Conservation (phyloP, 2,113 vertebrate species). For the Carettochelys insculpta region DNA sequence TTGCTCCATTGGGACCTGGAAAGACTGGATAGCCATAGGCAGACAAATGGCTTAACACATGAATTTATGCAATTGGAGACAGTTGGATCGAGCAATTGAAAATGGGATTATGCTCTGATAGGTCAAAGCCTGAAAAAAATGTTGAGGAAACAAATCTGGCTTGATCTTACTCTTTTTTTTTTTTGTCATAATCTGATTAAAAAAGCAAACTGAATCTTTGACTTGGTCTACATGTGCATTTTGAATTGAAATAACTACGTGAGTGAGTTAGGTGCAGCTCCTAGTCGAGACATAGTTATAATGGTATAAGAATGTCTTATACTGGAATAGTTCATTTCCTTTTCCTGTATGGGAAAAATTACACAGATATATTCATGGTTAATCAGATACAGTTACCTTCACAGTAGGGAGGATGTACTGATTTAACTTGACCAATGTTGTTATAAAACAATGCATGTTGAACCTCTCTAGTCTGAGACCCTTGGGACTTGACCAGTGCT, state of each 20-base stretch:
- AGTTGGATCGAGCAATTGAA: conserved; percentile 3
- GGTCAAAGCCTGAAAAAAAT: neutral
- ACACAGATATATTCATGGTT: neutral
- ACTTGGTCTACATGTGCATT: neutral
- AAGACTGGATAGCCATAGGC: neutral
- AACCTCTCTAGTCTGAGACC: no score
- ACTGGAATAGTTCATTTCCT: neutral
- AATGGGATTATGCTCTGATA: conserved; percentile 18
- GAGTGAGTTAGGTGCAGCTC: fast-evolving
- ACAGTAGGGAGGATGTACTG: fast-evolving
- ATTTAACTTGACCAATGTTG: neutral
- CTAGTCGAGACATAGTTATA: fast-evolving
- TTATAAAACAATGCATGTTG: neutral
- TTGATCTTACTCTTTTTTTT: no score
- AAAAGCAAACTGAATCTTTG: neutral
- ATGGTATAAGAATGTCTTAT: fast-evolving
- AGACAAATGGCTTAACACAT: neutral
- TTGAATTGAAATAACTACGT: neutral
- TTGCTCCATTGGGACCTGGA: neutral
- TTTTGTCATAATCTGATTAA: neutral
- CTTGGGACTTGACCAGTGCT: no score
- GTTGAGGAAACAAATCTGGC: neutral
- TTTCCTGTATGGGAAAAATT: neutral
- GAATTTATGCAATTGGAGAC: neutral
- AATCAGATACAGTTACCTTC: fast-evolving